Evolutionary conservation across 2,888 invertebrate species (phyloP).

Genomic region (Imbricaverruca yamaguchii): DNA sequence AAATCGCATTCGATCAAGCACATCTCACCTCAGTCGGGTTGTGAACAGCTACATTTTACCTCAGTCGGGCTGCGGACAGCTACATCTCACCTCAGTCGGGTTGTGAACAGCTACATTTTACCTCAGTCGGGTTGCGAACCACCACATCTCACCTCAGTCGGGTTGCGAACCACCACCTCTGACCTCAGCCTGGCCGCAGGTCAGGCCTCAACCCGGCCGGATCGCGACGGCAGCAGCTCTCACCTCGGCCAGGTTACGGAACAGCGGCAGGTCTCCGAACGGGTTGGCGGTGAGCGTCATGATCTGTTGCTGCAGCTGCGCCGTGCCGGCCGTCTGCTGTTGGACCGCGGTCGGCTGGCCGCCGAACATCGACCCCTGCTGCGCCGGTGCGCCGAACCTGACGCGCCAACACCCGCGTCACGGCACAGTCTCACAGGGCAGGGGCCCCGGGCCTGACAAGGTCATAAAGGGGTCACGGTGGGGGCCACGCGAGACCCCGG

Average conservation of each 20-base stretch:
- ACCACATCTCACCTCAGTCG: background rate
- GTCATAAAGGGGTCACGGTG: too few species aligned
- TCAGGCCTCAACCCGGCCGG: slow-evolving; percentile 23
- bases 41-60: too few species aligned
- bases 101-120: too few species aligned
- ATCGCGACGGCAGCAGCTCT: background rate
- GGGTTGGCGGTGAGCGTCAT: slow-evolving; percentile 61
- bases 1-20: too few species aligned
- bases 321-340: slow-evolving; percentile 39
- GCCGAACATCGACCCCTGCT: background rate
- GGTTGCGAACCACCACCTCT: background rate
- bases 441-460: too few species aligned
- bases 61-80: too few species aligned
- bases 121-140: background rate
- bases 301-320: slow-evolving; percentile 34
- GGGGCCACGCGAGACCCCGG: too few species aligned
- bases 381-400: background rate
- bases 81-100: too few species aligned
- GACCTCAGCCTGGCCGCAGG: slow-evolving; percentile 27
- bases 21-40: too few species aligned
- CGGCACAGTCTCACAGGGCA: too few species aligned
- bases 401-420: background rate
- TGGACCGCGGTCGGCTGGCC: slow-evolving; percentile 41
- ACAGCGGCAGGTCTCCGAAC: slow-evolving; percentile 78
- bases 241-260: slow-evolving; percentile 55